Evolutionary conservation across 2,113 vertebrate species (phyloP), one percentile per base, ranked within the genome.

Genomic region (Passer domesticus): DNA sequence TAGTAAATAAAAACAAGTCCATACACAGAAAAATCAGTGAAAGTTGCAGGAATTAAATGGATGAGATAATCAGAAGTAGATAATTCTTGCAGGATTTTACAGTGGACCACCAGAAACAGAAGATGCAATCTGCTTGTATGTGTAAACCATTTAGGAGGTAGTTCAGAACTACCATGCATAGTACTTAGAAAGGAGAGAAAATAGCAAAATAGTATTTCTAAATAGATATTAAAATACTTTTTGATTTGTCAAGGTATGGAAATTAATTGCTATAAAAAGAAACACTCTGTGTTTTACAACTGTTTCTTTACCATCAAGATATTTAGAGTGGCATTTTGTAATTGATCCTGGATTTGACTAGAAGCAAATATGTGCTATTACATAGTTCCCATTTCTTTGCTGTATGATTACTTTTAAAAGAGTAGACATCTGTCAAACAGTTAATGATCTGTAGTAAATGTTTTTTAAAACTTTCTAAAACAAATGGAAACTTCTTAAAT

Each of bases 291-390:
- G 12, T 47, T 86, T 95, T 77, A 84, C 53, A 87, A 35, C 47
- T 60, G 7, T 67, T 86, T 87, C 30, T 93, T 96, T 90, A 68
- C 58, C 55, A 67, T 64, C 41, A 69, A 55, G 59, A 47, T 92
- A 87, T 44, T 92, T 59, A 43, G 44, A 87, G 49, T 88, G 63
- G 68, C 41, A 70, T 80, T 56, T 96, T 55, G 67, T 89, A 64
- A 89, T 77, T 92, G 60, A 89, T 88, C 59, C 95, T 90, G 69
- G 78, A 87, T 90, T 79, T 66, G 44, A 84, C 37, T 87, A 95
- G 67, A 27, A 49, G 79, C 43, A 82, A 41, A 47, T 27, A 75
- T 28, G n/a, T 60, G 39, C 15, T 63, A 52, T 62, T 62, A 55
- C 28, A 28, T 44, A 49, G 58, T 44, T 92, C 19, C 53, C 37